Evolutionary conservation across 2,888 invertebrate species (phyloP).

Genomic region (Adela reaumurella): DNA sequence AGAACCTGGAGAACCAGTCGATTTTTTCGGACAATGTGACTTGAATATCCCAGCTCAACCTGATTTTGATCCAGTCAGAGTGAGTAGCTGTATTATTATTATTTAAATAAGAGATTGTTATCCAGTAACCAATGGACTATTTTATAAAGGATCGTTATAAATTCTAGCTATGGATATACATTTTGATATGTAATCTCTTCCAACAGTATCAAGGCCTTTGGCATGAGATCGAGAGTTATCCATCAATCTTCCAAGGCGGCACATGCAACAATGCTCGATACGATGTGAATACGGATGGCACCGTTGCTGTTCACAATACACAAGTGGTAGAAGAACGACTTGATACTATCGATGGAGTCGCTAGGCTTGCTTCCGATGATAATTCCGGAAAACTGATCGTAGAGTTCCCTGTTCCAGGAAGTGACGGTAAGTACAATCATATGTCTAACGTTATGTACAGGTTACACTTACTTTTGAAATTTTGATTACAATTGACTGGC

Average conservation of each 20-base stretch:
- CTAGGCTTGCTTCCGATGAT: constrained; percentile 20
- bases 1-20: constrained; percentile 19
- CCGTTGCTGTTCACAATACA: constrained; percentile 27
- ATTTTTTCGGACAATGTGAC: constrained; percentile 29
- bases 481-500: constrained; percentile 2
- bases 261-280: constrained; percentile 30
- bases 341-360: constrained; percentile 25
- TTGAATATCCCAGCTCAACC: constrained; percentile 6
- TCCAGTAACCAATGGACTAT: too few relatives aligned
- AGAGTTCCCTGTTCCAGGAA: constrained; percentile 23
- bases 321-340: constrained; percentile 28
- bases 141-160: too few relatives aligned
- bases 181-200: constrained; percentile 8
- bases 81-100: too few relatives aligned
- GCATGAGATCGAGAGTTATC: constrained; percentile 31
- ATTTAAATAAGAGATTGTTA: too few relatives aligned
- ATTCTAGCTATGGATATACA: too few relatives aligned
- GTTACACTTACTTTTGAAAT: too few relatives aligned
- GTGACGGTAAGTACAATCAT: constrained; percentile 19
- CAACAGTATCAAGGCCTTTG: constrained; percentile 29
- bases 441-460: too few relatives aligned
- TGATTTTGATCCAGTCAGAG: constrained; percentile 7
- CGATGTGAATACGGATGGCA: constrained; percentile 15
- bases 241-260: constrained; percentile 24
- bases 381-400: constrained; percentile 30